Percentiles rank a stretch among this genome's conserved stretches.
phyloP scores from a whole-genome alignment of 2,888 invertebrate genomes.

The Drosophila rubida region DNA sequence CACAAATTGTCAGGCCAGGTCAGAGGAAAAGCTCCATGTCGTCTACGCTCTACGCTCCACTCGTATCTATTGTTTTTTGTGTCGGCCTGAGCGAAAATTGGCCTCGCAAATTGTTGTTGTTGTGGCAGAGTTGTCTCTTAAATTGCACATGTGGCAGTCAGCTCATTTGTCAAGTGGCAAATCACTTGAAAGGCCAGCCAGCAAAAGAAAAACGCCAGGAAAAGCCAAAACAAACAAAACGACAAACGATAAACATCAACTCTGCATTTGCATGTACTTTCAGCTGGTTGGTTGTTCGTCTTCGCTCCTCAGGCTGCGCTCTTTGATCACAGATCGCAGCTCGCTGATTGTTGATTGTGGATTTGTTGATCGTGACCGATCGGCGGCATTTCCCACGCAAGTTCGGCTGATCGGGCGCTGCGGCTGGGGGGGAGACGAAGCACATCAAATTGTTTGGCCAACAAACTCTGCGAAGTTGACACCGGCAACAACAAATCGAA shows the following conservation, averaged over 20 bases:
- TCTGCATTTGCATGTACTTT: conserved; percentile 66
- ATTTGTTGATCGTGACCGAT: conserved; percentile 69
- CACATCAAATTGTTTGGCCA: conserved; percentile 26
- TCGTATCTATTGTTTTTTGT: conserved; percentile 33
- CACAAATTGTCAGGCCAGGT: conserved; percentile 72
- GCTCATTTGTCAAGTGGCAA: conserved; percentile 78
- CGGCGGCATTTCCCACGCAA: conserved; percentile 78
- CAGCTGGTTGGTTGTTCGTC: conserved; percentile 43
- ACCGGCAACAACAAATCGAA: conserved; percentile 4
- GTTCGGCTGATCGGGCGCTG: conserved; percentile 19
- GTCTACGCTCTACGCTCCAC: not conserved
- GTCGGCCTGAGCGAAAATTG: conserved; percentile 55
- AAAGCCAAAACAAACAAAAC: conserved; percentile 38
- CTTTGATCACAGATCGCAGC: conserved; percentile 19
- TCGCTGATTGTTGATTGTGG: conserved; percentile 38
- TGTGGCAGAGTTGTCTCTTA: conserved; percentile 40
- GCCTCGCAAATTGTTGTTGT: conserved; percentile 60
- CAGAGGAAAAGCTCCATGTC: conserved; percentile 11
- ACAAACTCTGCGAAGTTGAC: conserved; percentile 12
- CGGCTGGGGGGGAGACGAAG: not conserved
- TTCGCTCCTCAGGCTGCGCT: conserved; percentile 17
- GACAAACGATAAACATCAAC: conserved; percentile 55
- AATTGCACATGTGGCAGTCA: conserved; percentile 78
- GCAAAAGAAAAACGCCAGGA: conserved; percentile 38
- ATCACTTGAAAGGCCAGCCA: conserved; percentile 68